Conservation (phyloP, 2,113 vertebrate genomes). For the Dromas ardeola region DNA sequence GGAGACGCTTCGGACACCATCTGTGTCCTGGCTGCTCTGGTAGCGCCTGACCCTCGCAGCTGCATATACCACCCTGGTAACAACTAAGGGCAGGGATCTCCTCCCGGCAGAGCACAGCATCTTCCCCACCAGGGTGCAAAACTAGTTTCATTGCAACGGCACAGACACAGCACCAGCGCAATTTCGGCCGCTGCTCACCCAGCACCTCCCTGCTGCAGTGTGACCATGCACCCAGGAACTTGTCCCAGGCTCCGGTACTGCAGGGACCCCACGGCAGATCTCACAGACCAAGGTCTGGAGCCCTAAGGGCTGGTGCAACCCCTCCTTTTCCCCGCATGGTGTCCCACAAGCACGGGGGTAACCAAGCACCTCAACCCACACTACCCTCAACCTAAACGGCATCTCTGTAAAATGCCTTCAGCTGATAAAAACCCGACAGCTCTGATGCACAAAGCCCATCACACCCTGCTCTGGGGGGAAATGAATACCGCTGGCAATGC, state of each 20-base stretch:
- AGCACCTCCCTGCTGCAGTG: neutral
- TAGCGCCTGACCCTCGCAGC: neutral
- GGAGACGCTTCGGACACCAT: neutral
- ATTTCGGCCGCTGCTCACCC: accelerated
- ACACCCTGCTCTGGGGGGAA: neutral
- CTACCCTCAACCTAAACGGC: neutral
- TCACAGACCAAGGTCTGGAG: neutral
- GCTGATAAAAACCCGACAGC: neutral
- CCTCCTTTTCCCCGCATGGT: neutral
- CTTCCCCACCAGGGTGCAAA: neutral
- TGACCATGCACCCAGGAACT: neutral
- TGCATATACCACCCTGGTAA: neutral
- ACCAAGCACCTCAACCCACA: neutral
- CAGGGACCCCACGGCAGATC: neutral
- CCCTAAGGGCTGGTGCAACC: neutral
- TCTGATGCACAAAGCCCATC: neutral
- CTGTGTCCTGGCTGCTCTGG: neutral
- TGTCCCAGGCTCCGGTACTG: neutral
- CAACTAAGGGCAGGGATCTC: neutral
- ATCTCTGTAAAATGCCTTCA: neutral
- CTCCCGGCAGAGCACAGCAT: neutral
- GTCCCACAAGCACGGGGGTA: neutral
- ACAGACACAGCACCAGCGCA: neutral
- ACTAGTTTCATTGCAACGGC: accelerated
- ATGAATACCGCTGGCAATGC: neutral